Conservation (phyloP, 37 sponge, comb jelly and placozoan genomes). For the Mnemiopsis leidyi region DNA sequence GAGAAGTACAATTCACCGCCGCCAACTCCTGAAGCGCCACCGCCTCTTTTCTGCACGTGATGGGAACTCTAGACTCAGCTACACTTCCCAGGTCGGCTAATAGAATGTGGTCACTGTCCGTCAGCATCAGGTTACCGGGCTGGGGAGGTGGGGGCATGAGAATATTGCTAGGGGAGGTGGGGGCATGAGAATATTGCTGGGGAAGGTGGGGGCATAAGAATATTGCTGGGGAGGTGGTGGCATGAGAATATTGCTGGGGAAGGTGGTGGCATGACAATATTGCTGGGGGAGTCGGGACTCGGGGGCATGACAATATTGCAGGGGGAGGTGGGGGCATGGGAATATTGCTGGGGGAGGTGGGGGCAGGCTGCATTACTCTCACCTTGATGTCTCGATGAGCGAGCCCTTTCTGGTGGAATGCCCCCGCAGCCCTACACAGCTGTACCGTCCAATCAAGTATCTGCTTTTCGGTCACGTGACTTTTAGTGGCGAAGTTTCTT, state of each 20-base stretch:
- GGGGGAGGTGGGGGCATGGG: too few species aligned
- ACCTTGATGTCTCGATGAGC: conserved; percentile 92
- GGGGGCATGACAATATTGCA: too few species aligned
- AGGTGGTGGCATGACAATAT: too few species aligned
- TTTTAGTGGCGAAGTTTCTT: neutral
- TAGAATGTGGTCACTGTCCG: conserved; percentile 71
- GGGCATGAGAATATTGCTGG: too few species aligned
- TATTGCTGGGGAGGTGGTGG: too few species aligned
- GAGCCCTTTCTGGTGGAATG: conserved; percentile 69
- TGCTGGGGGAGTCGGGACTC: too few species aligned
- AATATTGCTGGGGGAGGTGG: too few species aligned
- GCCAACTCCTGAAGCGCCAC: conserved; percentile 82
- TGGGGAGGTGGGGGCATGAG: too few species aligned
- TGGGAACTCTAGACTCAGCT: conserved; percentile 47
- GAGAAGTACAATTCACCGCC: conserved; percentile 83
- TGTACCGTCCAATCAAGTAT: conserved; percentile 71
- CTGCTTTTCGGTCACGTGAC: conserved; percentile 68
- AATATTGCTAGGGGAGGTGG: too few species aligned
- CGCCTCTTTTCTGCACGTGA: conserved; percentile 78
- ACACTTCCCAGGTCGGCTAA: conserved; percentile 91
- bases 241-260: too few species aligned
- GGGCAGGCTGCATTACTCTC: too few species aligned
- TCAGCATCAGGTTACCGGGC: conserved; percentile 83
- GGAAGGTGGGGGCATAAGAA: too few species aligned
- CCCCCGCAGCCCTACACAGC: conserved; percentile 75